These are phyloP conservation scores for Leucopternis melanops DNA, from an alignment of 2,113 vertebrate genomes.

Conservation along the genomic window DNA sequence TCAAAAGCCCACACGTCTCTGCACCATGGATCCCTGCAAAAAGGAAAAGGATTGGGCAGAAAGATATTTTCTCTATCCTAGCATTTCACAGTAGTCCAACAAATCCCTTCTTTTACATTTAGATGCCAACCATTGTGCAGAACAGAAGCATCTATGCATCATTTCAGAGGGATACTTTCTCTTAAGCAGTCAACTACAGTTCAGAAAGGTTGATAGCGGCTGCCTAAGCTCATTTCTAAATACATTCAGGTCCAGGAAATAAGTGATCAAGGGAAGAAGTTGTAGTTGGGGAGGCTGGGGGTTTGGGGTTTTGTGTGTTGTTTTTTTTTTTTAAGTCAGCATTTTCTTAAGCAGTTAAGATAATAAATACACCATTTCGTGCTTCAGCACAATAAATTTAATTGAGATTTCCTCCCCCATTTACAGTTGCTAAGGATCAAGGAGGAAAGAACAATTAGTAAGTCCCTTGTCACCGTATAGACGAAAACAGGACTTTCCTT, in stretches of 20 bases:
- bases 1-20: not conserved
- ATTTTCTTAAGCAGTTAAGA: not conserved
- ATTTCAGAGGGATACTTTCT: not conserved
- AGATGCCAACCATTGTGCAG: not conserved
- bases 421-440: slow-evolving; percentile 12
- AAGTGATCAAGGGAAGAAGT: not conserved
- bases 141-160: not conserved
- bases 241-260: not conserved
- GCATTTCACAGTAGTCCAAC: not conserved
- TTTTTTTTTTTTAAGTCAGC: not conserved
- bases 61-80: not conserved
- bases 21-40: not conserved
- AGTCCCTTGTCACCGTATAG: not conserved
- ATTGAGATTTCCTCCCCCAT: not conserved
- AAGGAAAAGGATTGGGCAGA: not conserved
- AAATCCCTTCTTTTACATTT: not conserved
- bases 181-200: not conserved
- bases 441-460: slow-evolving; percentile 21
- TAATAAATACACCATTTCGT: not conserved
- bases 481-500: not conserved
- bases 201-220: not conserved
- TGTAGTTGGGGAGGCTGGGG: not conserved
- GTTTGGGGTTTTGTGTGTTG: not conserved
- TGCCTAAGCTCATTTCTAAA: not conserved
- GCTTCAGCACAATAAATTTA: not conserved